These are phyloP conservation scores for Drosophila asahinai DNA, from an alignment of 1,140 invertebrate genomes.

Conservation along the genomic window DNA sequence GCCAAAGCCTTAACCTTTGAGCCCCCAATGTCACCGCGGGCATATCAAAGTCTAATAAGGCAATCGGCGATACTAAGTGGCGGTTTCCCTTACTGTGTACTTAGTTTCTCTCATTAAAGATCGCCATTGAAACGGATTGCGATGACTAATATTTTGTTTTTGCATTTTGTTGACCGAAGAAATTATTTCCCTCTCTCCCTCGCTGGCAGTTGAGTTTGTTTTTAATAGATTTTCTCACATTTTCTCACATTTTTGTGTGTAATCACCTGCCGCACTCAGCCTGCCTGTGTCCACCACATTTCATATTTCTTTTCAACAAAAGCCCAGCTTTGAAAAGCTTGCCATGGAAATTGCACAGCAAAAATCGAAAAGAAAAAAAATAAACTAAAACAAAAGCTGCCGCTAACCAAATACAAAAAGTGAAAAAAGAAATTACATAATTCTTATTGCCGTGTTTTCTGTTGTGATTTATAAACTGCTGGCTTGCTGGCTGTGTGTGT, in stretches of 20 bases:
- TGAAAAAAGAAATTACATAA: slow-evolving; percentile 66
- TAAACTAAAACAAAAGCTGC: slow-evolving; percentile 17
- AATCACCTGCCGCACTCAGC: slow-evolving; percentile 14
- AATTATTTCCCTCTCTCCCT: slow-evolving; percentile 1
- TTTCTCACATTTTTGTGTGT: slow-evolving; percentile 44
- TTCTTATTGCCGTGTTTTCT: slow-evolving; percentile 50
- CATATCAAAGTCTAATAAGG: slow-evolving; percentile 37
- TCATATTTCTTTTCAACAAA: slow-evolving; percentile 59
- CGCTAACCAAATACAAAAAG: slow-evolving; percentile 52
- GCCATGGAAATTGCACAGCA: slow-evolving; percentile 22
- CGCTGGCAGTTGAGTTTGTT: neutral
- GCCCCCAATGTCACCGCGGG: neutral
- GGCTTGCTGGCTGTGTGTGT: slow-evolving; percentile 24
- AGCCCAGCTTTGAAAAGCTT: slow-evolving; percentile 53
- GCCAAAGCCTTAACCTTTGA: slow-evolving; percentile 27
- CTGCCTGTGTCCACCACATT: slow-evolving; percentile 18
- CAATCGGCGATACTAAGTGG: slow-evolving; percentile 31
- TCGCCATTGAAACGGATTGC: neutral
- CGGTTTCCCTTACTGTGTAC: slow-evolving; percentile 20
- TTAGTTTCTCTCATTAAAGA: slow-evolving; percentile 41
- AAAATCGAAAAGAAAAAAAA: neutral
- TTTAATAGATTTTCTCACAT: slow-evolving; percentile 9
- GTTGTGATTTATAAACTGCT: slow-evolving; percentile 59
- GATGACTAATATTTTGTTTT: slow-evolving; percentile 20
- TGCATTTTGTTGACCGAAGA: slow-evolving; percentile 18